Percentiles rank a stretch among this genome's conserved stretches.
phyloP scores from a whole-genome alignment of 35 echinoderm and acorn worm genomes.

The Lytechinus pictus region DNA sequence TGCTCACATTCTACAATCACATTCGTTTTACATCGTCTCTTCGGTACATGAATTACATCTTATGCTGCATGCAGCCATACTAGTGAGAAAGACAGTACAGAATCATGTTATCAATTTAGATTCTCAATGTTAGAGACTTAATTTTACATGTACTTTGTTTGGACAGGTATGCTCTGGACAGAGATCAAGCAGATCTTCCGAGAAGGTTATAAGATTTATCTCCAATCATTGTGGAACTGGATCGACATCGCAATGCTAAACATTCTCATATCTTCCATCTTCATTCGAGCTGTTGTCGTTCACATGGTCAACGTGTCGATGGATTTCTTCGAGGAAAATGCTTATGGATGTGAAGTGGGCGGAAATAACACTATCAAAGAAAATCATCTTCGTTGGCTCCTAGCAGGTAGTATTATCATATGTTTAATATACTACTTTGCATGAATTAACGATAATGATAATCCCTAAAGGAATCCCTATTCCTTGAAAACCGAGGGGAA shows the following conservation, averaged over 20 bases:
- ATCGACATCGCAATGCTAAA: conserved; percentile 95
- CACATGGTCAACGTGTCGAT: neutral
- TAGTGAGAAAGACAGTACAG: no score
- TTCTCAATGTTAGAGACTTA: no score
- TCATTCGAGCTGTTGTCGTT: conserved; percentile 9
- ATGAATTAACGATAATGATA: no score
- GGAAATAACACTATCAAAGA: neutral
- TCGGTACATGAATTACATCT: no score
- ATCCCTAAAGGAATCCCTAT: neutral
- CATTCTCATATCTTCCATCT: conserved; percentile 61
- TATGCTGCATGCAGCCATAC: no score
- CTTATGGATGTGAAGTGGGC: neutral
- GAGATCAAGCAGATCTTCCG: conserved; percentile 93
- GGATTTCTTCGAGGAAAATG: conserved; percentile 26
- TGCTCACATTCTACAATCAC: no score
- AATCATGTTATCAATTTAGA: no score
- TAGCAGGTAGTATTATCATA: conserved; percentile 16
- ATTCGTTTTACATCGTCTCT: no score
- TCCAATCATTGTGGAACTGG: conserved; percentile 91
- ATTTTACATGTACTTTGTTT: no score
- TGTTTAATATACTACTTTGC: no score
- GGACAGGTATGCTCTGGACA: conserved; percentile 86
- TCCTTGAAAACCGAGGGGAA: neutral
- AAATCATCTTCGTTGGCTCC: conserved; percentile 52
- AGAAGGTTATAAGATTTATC: conserved; percentile 79